A percentile compares a stretch with the other conserved stretches of the same genome.
These are phyloP conservation scores for Rostratula benghalensis DNA, from an alignment of 2,113 vertebrate genomes.

Conservation along the genomic window DNA sequence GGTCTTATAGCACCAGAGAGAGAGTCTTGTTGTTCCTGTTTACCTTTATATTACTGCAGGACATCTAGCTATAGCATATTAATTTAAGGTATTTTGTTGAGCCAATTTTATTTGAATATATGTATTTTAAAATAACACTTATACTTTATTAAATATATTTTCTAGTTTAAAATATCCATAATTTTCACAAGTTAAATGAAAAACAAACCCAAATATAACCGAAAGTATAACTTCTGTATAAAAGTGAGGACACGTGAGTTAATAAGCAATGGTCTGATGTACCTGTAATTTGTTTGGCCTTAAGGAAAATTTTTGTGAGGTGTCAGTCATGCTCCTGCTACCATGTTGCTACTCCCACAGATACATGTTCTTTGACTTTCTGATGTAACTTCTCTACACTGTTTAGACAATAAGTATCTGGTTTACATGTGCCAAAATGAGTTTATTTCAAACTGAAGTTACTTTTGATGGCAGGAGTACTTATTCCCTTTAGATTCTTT, in stretches of 20 bases:
- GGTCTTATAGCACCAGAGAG: neutral
- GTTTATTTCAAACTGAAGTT: neutral
- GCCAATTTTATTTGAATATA: neutral
- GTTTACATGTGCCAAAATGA: neutral
- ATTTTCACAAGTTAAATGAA: neutral
- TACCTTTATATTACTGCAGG: neutral
- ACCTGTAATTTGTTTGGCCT: neutral
- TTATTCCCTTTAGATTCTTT: neutral
- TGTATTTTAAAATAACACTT: neutral
- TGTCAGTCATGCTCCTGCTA: neutral
- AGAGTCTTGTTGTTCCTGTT: neutral
- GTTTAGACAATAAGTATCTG: neutral
- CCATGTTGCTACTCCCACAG: neutral
- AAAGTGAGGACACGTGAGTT: neutral
- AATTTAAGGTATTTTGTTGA: neutral
- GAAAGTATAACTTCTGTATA: neutral
- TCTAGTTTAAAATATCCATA: neutral
- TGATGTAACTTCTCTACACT: neutral
- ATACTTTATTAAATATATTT: neutral
- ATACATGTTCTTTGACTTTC: neutral
- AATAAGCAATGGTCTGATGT: neutral
- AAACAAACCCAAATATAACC: fast-evolving
- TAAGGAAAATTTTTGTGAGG: neutral
- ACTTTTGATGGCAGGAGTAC: neutral
- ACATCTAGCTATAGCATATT: neutral